Evolutionary conservation across 2,888 invertebrate species (phyloP), one percentile per base, ranked within the genome.

Genomic region (Nephrotoma flavescens): DNA sequence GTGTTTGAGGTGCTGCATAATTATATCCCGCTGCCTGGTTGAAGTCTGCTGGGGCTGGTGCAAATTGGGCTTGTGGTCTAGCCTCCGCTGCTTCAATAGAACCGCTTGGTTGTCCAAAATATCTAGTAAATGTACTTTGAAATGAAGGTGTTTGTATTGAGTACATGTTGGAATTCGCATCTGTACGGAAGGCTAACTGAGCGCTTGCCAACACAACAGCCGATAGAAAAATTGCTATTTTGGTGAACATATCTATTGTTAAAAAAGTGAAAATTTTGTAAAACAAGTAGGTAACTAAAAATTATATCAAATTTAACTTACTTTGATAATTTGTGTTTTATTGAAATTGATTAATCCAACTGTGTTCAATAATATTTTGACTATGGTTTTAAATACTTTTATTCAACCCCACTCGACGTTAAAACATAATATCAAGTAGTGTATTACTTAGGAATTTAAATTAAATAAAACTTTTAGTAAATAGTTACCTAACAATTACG

Each of bases 91-190:
- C 87, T 19, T 88, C 88, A 85, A 88, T 87, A 9, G 88, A 87
- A 42, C 87, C 88, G 47, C 88, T 88, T 86, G 89, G 89, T 3
- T 89, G 90, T n/a, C 91, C 91, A 86, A 89, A 92, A 86, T 90
- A 90, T 6, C 91, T 89, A 2, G 91, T 91, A 87, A 91, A 92
- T 84, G 90, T 90, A 88, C 91, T 92, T 88, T 91, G 91, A 87
- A 90, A 87, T 15, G 89, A 89, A 11, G 91, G 91, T n/a, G 92
- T 89, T 88, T 91, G 91, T 42, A 92, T 87, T 6, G 90, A 90
- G 84, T 90, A 92, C 19, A 92, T 91, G 87, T 92, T 92, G 9
- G 89, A 89, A 88, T 90, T 90, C 83, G 91, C 90, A 87, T 92
- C 91, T 12, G 89, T 90, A 88, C 91, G 92, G 85, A 89, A 90